Evolutionary conservation across 2,113 vertebrate species (phyloP).

Genomic region (Cochlearius cochlearius): DNA sequence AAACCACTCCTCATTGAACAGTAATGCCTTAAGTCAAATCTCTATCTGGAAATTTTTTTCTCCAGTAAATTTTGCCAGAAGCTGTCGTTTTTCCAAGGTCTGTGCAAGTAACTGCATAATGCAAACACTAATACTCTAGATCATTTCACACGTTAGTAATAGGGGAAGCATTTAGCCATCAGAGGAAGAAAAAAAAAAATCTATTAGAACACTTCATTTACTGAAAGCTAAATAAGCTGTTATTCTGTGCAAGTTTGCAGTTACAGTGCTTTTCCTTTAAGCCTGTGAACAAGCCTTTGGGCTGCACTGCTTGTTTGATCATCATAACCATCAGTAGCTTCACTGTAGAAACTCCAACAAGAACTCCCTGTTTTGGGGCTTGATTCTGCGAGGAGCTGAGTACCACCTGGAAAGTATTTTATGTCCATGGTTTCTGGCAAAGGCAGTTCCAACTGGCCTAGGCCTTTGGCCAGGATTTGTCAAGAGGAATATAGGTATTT

Average conservation of each 20-base stretch:
- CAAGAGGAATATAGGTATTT: constrained; percentile 12
- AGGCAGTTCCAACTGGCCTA: background rate
- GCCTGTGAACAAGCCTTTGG: constrained; percentile 24
- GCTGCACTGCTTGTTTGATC: constrained; percentile 30
- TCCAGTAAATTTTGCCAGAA: constrained; percentile 46
- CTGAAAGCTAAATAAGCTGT: constrained; percentile 51
- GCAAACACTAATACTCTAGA: constrained; percentile 25
- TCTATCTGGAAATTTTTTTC: constrained; percentile 20
- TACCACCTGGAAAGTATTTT: constrained; percentile 41
- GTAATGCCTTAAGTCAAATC: constrained; percentile 50
- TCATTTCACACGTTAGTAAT: constrained; percentile 26
- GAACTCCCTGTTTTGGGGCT: constrained; percentile 18
- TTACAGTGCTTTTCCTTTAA: constrained; percentile 39
- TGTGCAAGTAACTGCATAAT: constrained; percentile 36
- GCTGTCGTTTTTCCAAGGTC: background rate
- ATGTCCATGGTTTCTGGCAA: background rate
- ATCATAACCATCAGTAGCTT: constrained; percentile 30
- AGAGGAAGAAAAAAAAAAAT: constrained; percentile 10
- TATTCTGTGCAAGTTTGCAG: constrained; percentile 34
- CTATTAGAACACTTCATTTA: constrained; percentile 54
- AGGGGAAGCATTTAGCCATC: constrained; percentile 41
- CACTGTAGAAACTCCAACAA: constrained; percentile 59
- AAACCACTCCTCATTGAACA: constrained; percentile 44
- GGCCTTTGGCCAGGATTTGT: constrained; percentile 39
- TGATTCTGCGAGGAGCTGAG: background rate